phyloP scores from a whole-genome alignment of 2,888 invertebrate species.

The Deroplatys truncata region DNA sequence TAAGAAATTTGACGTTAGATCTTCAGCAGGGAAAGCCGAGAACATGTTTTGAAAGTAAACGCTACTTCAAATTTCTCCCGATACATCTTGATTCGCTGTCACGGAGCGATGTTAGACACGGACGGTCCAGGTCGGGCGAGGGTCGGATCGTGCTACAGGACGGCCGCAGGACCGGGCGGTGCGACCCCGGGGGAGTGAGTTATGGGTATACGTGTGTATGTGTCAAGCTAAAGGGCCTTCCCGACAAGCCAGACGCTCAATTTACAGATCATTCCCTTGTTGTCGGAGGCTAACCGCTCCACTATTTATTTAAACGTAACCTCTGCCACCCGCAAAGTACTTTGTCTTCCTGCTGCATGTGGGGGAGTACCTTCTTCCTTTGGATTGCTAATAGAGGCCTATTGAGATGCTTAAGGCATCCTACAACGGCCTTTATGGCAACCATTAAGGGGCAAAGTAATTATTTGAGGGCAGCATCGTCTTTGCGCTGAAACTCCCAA shows the following conservation, averaged over 20 bases:
- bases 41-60: background rate
- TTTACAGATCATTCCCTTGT: constrained; percentile 17
- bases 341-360: constrained; percentile 16
- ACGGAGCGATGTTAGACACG: constrained; percentile 7
- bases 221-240: background rate
- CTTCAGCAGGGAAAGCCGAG: too few relatives aligned
- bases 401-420: background rate
- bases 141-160: background rate
- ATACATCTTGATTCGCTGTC: constrained; percentile 27
- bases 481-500: background rate
- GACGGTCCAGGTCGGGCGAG: background rate
- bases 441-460: background rate
- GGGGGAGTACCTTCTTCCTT: background rate
- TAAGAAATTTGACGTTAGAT: too few relatives aligned
- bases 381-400: background rate
- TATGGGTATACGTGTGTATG: background rate
- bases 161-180: background rate
- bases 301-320: constrained; percentile 19
- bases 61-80: constrained; percentile 7
- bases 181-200: background rate
- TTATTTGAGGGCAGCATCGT: background rate
- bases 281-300: constrained; percentile 13
- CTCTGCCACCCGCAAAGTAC: constrained; percentile 22
- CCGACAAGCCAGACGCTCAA: constrained; percentile 5
- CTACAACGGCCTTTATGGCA: background rate